Evolutionary conservation across 2,113 vertebrate species (phyloP).

Genomic region (Carassius carassius): DNA sequence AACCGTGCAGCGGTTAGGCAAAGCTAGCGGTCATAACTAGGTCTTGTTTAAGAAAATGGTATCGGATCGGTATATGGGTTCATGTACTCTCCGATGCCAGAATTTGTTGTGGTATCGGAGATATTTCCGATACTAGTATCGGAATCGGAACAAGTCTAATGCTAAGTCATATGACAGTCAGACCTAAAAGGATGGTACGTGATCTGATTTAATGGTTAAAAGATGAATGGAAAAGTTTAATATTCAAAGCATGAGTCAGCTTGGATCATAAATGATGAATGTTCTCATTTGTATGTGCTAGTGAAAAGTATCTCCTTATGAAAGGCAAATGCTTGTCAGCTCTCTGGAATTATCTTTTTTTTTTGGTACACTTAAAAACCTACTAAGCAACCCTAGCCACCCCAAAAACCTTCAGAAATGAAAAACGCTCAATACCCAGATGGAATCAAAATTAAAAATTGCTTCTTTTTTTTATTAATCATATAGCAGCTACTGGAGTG

Average conservation of each 20-base stretch:
- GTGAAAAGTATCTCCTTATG: background rate
- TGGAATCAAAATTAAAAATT: background rate
- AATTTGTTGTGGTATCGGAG: no score
- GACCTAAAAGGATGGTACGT: background rate
- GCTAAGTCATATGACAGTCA: background rate
- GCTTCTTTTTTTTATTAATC: background rate
- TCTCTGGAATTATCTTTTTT: background rate
- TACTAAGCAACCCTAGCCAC: background rate
- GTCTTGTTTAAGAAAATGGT: no score
- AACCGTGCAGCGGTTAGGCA: no score
- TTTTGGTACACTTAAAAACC: background rate
- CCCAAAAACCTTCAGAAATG: background rate
- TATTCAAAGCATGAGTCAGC: constrained; percentile 20
- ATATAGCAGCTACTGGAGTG: constrained; percentile 92
- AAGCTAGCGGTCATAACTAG: no score
- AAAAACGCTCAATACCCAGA: background rate
- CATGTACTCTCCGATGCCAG: no score
- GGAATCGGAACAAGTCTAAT: no score
- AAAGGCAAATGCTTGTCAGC: constrained; percentile 1
- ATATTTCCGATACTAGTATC: no score
- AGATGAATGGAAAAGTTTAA: constrained; percentile 10
- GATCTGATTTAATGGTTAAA: background rate
- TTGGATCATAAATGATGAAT: constrained; percentile 5
- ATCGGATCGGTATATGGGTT: no score
- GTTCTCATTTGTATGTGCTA: background rate